A percentile compares a stretch with the other conserved stretches of the same genome.
phyloP scores from a whole-genome alignment of 1,140 invertebrate species.

The Heliconius congener region DNA sequence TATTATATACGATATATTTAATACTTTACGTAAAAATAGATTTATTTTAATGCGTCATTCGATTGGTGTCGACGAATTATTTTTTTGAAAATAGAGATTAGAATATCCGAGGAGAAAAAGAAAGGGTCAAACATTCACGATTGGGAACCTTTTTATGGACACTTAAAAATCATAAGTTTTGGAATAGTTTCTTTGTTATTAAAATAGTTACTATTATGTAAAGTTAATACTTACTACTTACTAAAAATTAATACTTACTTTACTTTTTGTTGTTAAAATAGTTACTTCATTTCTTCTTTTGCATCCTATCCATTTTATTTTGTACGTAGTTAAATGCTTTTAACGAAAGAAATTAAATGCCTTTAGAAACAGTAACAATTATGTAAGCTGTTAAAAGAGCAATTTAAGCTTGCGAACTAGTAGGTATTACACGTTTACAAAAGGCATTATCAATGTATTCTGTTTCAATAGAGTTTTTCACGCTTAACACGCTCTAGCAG shows the following conservation, averaged over 20 bases:
- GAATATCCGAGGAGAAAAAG: too few species aligned
- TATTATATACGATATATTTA: too few species aligned
- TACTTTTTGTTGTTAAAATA: too few species aligned
- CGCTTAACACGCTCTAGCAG: background rate
- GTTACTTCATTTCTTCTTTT: background rate
- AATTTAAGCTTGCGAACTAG: background rate
- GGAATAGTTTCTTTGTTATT: background rate
- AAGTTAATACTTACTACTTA: too few species aligned
- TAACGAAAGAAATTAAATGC: background rate
- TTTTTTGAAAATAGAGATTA: too few species aligned
- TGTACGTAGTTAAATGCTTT: background rate
- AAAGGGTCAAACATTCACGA: too few species aligned
- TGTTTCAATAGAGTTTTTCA: background rate
- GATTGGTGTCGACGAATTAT: too few species aligned
- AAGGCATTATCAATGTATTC: background rate
- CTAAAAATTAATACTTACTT: background rate
- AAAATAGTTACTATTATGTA: background rate
- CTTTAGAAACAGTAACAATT: background rate
- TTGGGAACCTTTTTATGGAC: too few species aligned
- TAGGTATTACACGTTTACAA: background rate
- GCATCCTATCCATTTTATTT: background rate
- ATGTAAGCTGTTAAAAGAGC: conserved; percentile 1
- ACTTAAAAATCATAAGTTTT: too few species aligned
- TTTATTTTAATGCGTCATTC: too few species aligned
- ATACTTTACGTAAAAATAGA: too few species aligned